Conservation (phyloP, 2,113 vertebrate genomes). For the Mesitornis unicolor region DNA sequence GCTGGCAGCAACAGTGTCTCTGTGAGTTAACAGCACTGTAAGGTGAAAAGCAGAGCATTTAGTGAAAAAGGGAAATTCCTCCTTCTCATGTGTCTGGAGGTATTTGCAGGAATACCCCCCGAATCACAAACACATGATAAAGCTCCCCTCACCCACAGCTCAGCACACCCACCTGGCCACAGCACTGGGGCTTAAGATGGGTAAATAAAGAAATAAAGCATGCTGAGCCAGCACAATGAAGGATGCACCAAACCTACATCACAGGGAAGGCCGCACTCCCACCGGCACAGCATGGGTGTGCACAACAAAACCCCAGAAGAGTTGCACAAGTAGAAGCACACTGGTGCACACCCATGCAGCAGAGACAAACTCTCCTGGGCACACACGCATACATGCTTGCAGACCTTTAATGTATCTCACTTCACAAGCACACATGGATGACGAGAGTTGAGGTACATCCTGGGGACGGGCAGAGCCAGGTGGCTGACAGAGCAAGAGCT, state of each 20-base stretch:
- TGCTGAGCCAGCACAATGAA: rapidly evolving
- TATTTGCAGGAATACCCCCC: background rate
- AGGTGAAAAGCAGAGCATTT: background rate
- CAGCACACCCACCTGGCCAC: too few relatives aligned
- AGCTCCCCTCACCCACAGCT: background rate
- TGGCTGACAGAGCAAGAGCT: background rate
- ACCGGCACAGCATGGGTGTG: rapidly evolving
- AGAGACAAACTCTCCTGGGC: background rate
- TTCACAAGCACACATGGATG: rapidly evolving
- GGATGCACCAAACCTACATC: background rate
- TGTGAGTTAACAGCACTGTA: rapidly evolving
- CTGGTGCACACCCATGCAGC: rapidly evolving
- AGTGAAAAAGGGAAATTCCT: background rate
- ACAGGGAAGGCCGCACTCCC: rapidly evolving
- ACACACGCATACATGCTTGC: rapidly evolving
- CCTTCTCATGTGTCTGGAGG: rapidly evolving
- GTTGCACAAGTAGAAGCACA: background rate
- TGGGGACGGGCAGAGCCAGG: background rate
- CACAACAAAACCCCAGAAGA: background rate
- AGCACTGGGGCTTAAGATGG: background rate
- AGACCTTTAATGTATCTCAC: rapidly evolving
- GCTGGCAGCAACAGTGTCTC: background rate
- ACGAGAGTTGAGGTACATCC: rapidly evolving
- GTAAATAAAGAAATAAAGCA: background rate
- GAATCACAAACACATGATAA: background rate